Evolutionary conservation across 2,113 vertebrate genomes (phyloP).

Genomic region (Struthio camelus): DNA sequence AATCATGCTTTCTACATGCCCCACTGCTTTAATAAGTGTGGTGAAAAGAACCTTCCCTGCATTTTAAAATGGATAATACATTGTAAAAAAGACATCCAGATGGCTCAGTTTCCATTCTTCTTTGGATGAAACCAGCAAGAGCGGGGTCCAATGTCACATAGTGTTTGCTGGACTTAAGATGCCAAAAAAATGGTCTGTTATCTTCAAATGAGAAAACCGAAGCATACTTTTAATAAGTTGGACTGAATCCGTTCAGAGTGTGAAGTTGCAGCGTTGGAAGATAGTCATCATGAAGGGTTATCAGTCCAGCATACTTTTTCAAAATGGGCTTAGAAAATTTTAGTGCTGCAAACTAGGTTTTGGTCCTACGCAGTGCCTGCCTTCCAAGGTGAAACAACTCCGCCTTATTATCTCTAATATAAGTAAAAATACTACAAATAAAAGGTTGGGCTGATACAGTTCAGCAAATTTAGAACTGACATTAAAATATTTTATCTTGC

Average conservation of each 20-base stretch:
- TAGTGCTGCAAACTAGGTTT: background rate
- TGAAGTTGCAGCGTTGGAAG: too few relatives aligned
- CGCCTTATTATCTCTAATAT: background rate
- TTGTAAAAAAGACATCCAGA: background rate
- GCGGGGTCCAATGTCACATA: background rate
- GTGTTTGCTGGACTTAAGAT: background rate
- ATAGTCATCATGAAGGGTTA: background rate
- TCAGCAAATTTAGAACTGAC: background rate
- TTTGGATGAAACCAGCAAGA: background rate
- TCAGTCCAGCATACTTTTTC: background rate
- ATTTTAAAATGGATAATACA: background rate
- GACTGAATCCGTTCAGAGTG: background rate
- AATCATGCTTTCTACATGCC: rapidly evolving
- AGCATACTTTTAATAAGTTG: background rate
- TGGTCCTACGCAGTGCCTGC: too few relatives aligned
- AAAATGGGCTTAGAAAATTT: background rate
- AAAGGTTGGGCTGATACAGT: background rate
- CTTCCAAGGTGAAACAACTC: background rate
- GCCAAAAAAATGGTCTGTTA: background rate
- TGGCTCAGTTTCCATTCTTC: background rate
- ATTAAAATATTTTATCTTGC: background rate
- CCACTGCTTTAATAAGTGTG: background rate
- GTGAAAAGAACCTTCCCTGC: background rate
- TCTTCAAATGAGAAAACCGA: background rate
- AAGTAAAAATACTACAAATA: background rate